Evolutionary conservation across 2,888 invertebrate species (phyloP).

Genomic region (Eurois occulta): DNA sequence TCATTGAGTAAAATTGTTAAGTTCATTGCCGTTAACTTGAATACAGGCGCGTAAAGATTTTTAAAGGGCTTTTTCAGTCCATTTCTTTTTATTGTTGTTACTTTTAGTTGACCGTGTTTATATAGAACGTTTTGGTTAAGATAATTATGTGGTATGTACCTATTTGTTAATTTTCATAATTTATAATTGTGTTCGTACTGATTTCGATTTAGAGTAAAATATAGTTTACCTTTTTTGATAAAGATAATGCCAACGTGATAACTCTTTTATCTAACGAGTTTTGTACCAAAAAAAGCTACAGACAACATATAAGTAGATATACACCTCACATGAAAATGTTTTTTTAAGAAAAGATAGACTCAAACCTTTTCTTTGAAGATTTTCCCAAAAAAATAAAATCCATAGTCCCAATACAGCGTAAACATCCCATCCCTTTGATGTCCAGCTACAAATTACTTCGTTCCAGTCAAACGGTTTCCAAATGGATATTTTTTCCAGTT

Average conservation of each 20-base stretch:
- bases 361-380: constrained; percentile 17
- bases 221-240: too few species aligned
- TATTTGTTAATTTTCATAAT: too few species aligned
- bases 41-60: constrained; percentile 8
- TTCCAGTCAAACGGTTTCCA: constrained; percentile 41
- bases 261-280: too few species aligned
- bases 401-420: constrained; percentile 26
- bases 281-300: too few species aligned
- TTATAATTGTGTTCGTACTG: too few species aligned
- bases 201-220: too few species aligned
- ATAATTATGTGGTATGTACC: too few species aligned
- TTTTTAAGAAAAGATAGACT: background rate
- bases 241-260: too few species aligned
- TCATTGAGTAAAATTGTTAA: background rate
- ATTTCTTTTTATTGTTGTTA: constrained; percentile 14
- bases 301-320: too few species aligned
- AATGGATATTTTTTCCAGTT: constrained; percentile 52
- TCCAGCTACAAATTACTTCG: constrained; percentile 44
- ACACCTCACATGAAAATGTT: background rate
- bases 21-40: constrained; percentile 18
- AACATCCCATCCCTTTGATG: constrained; percentile 46
- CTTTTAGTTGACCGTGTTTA: too few species aligned
- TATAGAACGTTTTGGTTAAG: too few species aligned
- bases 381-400: constrained; percentile 26
- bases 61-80: constrained; percentile 9